These are phyloP conservation scores for Euzophera pinguis DNA, from an alignment of 2,888 invertebrate species.

Conservation along the genomic window DNA sequence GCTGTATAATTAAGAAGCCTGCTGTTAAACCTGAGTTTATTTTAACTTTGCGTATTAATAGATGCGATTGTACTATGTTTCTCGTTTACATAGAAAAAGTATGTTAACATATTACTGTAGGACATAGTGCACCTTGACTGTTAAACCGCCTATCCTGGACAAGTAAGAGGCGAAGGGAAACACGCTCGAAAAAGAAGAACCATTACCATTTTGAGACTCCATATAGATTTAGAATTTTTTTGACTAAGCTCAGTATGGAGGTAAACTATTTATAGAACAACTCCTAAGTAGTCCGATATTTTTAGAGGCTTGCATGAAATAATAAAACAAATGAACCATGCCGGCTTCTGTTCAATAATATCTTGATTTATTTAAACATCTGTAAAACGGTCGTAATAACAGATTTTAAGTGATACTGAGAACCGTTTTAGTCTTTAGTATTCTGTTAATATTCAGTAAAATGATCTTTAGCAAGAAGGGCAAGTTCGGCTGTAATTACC, in stretches of 20 bases:
- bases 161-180: too few relatives aligned
- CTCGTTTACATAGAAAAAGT: too few relatives aligned
- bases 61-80: neutral
- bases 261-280: too few relatives aligned
- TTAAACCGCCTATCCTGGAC: too few relatives aligned
- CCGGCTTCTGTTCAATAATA: conserved; percentile 3
- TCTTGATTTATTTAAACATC: conserved; percentile 6
- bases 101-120: too few relatives aligned
- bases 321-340: neutral
- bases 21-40: neutral
- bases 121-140: too few relatives aligned
- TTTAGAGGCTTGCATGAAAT: neutral
- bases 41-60: conserved; percentile 7
- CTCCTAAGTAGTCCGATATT: too few relatives aligned
- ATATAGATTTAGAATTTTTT: too few relatives aligned
- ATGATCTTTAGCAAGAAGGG: conserved; percentile 17
- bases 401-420: conserved; percentile 1
- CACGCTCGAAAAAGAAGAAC: too few relatives aligned
- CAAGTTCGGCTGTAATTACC: conserved; percentile 26
- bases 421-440: conserved; percentile 1
- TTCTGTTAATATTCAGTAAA: conserved; percentile 9
- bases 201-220: too few relatives aligned
- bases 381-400: neutral
- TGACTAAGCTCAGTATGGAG: too few relatives aligned
- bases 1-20: conserved; percentile 56